Conservation (phyloP, 2,888 invertebrate species). For the Crematogaster levior region DNA sequence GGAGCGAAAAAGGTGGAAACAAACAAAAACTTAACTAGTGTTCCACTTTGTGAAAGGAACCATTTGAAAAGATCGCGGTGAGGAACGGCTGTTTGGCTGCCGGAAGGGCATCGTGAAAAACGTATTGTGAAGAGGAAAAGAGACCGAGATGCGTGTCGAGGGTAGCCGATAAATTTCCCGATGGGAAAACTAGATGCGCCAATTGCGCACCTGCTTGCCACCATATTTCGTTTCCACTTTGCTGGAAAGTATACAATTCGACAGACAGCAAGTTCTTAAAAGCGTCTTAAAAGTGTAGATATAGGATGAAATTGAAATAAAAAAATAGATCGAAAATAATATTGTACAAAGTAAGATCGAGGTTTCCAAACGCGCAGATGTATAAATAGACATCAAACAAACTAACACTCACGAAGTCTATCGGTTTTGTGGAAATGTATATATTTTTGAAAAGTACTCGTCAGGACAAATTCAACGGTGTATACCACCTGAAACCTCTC, state of each 20-base stretch:
- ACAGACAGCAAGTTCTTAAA: background rate
- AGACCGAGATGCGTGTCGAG: slow-evolving; percentile 58
- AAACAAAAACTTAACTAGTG: slow-evolving; percentile 73
- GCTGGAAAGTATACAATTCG: background rate
- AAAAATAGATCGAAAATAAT: background rate
- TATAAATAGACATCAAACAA: background rate
- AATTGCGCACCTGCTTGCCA: slow-evolving; percentile 11
- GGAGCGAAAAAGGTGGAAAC: slow-evolving; percentile 61
- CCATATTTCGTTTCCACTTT: background rate
- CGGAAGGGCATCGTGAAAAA: slow-evolving; percentile 64
- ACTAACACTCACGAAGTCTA: no score
- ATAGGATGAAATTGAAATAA: background rate
- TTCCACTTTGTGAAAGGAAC: slow-evolving; percentile 72
- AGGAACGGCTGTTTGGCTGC: slow-evolving; percentile 67
- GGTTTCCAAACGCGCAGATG: background rate
- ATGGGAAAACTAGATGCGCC: slow-evolving; percentile 12
- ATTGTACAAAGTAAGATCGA: background rate
- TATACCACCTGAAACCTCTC: no score
- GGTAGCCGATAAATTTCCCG: background rate
- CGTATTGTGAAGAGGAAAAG: slow-evolving; percentile 63
- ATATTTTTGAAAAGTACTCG: no score
- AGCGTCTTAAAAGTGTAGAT: background rate
- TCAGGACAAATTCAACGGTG: no score
- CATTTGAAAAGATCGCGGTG: slow-evolving; percentile 72
- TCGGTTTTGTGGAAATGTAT: no score